Base-by-base conservation (phyloP, 2,888 invertebrate species). In the Saturnia pavonia region DNA sequence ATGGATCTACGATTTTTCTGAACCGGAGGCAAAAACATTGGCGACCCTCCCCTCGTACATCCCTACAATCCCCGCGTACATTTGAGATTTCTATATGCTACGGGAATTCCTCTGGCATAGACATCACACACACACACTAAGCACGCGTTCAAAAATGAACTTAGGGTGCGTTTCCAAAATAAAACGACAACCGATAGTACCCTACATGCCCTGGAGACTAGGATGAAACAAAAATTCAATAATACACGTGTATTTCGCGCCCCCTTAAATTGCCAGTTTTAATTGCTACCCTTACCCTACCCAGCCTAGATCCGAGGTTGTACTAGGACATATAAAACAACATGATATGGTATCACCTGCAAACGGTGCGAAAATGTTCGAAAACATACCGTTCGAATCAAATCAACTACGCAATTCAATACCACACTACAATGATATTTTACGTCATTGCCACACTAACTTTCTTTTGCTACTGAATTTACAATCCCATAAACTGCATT, bases 391-490 rank as follows among this genome's bases (percentile, higher is more conserved):
- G 43, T 43, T 43, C 9, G 12, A 43, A 9, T 12, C 43, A 54
- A 22, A 22, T 22, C 54, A 83, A 86, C 84, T 86, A 85, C 83
- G 79, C 81, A 85, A 84, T 84, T 79, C 83, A 88, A 85, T 88
- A 84, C 86, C 14, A 45, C n/a, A n/a, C n/a, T n/a, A n/a, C n/a
- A n/a, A n/a, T n/a, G n/a, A n/a, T n/a, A n/a, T n/a, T n/a, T n/a
- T n/a, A n/a, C n/a, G n/a, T n/a, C n/a, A n/a, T 34, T 4, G 6
- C 34, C 54, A n/a, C 57, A 88, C 67, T 67, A 88, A 84, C 86
- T 88, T 88, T 85, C 78, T 84, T 89, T 88, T 88, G 88, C 87
- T 88, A 86, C 84, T 86, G 83, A 87, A 88, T 88, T 87, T 89
- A 89, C 88, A 90, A 83, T 86, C 84, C 82, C 82, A 81, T 78